Base-by-base conservation (phyloP, 2,797 vertebrate species). In the Microhierax caerulescens region DNA sequence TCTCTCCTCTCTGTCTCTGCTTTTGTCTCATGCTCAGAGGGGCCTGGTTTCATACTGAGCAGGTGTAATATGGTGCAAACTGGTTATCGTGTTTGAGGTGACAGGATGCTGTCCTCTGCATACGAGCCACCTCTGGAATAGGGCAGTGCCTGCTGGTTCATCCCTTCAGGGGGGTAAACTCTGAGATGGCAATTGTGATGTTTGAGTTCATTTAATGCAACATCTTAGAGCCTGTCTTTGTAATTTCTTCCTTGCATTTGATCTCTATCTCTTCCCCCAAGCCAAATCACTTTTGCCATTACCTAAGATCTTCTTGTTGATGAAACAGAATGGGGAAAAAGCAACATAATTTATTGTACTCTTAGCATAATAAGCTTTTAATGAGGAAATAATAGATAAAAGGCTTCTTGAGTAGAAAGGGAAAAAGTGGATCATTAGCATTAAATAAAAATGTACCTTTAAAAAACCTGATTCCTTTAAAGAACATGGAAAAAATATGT, bases 41-140 rank as follows among this genome's bases (percentile, higher is more conserved):
- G 39, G 18, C 12, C 23, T 0, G 0, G 6, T 41, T 81, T 72
- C 32, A 16, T 30, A 13, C 0, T 8, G 37, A 68, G 43, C 13
- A 50, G 20, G 17, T 50, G 23, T 43, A 60, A 20, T 47, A 25
- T 0, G n/a, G 54, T 70, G 39, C 39, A 64, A 54, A 67, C 12
- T 11, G 15, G 6, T 45, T 89, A 7, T 20, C 0, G 0, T 41
- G 23, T 30, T 61, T 51, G 57, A 15, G 24, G 13, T 65, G 47
- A 30, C 30, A 85, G 32, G 36, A 34, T 0, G 0, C 19, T 11
- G 11, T 8, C 37, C 10, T 69, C 16, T 28, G 51, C 22, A 5
- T 20, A 14, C 10, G 18, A 83, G 21, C 19, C 16, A 15, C 18
- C 24, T 28, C 39, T 54, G 18, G 48, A 53, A 43, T 74, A 43